Conservation (phyloP, 1,140 invertebrate species). For the Reticulitermes speratus region DNA sequence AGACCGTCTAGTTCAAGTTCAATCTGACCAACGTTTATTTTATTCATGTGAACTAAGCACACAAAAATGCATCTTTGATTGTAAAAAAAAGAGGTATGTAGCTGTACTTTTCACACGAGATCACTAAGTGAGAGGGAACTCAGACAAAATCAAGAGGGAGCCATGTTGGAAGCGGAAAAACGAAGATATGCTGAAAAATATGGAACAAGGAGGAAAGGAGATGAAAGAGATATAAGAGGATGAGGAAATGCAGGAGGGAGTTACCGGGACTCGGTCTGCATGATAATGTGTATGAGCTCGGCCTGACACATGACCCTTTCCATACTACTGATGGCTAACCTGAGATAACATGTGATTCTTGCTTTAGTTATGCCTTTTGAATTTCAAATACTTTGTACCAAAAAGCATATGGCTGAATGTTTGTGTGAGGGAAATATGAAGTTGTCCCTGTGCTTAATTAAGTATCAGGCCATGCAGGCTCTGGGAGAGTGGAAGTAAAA, state of each 20-base stretch:
- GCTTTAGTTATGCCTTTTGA: background rate
- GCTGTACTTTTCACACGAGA: background rate
- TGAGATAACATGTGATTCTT: conserved; percentile 9
- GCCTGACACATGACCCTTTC: background rate
- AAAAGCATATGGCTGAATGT: background rate
- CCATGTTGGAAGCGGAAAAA: background rate
- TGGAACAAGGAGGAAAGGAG: background rate
- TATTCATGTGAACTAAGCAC: background rate
- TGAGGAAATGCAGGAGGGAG: background rate
- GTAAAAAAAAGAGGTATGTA: background rate
- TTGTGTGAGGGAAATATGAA: background rate
- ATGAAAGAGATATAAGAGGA: background rate
- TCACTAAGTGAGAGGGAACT: background rate
- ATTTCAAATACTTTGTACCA: background rate
- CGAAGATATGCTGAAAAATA: background rate
- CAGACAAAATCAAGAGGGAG: conserved; percentile 3
- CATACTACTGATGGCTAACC: background rate
- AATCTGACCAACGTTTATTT: no score
- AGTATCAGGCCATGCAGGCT: no score
- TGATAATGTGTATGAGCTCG: background rate
- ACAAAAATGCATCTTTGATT: background rate
- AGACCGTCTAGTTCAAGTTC: no score
- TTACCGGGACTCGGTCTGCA: background rate
- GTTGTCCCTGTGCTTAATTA: no score
- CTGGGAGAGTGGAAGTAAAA: no score